Conservation (phyloP, 2,113 vertebrate species). For the Asarcornis scutulata region DNA sequence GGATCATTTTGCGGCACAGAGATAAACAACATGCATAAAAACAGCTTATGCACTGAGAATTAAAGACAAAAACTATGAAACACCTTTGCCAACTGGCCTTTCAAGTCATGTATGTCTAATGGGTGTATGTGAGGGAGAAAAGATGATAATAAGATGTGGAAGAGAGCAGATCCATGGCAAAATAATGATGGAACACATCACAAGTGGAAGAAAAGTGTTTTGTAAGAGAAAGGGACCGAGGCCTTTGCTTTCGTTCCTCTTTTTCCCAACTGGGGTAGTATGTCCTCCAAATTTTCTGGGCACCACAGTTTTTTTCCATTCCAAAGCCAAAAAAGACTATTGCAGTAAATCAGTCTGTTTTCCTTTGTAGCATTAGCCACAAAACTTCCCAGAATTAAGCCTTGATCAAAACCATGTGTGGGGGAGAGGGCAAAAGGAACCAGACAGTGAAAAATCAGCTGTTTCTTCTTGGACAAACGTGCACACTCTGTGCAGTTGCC, state of each 20-base stretch:
- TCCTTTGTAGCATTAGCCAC: background rate
- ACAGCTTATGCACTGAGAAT: background rate
- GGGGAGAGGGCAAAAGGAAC: background rate
- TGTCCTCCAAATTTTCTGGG: background rate
- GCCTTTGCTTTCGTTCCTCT: background rate
- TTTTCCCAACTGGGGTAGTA: background rate
- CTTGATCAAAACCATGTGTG: background rate
- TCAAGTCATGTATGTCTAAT: background rate
- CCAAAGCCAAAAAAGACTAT: background rate
- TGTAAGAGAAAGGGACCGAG: background rate
- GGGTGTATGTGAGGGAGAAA: background rate
- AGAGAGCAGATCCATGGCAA: background rate
- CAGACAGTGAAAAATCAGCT: background rate
- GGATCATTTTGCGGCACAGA: background rate
- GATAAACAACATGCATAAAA: background rate
- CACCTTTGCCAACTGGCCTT: background rate
- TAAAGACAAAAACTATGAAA: background rate
- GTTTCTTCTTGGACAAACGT: background rate
- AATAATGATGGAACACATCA: background rate
- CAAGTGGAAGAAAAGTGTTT: background rate
- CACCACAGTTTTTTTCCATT: background rate
- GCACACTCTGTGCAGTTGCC: rapidly evolving
- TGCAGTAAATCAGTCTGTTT: background rate
- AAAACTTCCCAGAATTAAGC: background rate
- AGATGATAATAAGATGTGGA: background rate